These are phyloP conservation scores for Drosophila punjabiensis DNA, from an alignment of 1,140 invertebrate genomes.

Conservation along the genomic window DNA sequence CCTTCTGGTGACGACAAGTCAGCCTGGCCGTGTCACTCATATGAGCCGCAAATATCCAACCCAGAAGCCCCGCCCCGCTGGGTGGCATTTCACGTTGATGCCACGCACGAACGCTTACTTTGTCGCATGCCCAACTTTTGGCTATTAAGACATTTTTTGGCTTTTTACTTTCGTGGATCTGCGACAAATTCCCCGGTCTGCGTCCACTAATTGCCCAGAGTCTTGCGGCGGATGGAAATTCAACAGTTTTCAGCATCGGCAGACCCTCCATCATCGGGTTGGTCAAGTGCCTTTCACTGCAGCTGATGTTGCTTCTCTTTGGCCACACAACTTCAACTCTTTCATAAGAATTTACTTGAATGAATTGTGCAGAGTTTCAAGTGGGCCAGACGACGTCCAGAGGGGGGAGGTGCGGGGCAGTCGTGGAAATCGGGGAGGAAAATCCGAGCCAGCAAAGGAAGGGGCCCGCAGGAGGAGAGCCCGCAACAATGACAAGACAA, in stretches of 20 bases:
- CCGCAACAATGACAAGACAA: constrained; percentile 73
- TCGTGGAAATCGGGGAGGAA: not conserved
- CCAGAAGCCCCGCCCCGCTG: constrained; percentile 12
- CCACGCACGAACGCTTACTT: constrained; percentile 82
- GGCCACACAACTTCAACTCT: constrained; percentile 69
- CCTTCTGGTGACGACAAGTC: constrained; percentile 61
- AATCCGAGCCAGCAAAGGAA: not conserved
- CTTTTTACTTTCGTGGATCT: constrained; percentile 70
- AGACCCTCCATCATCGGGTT: constrained; percentile 69
- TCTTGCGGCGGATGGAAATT: constrained; percentile 47
- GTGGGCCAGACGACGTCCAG: constrained; percentile 34
- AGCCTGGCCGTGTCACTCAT: constrained; percentile 77
- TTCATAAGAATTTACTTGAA: constrained; percentile 77
- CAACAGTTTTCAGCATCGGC: constrained; percentile 46
- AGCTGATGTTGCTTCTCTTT: constrained; percentile 52
- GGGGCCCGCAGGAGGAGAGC: not conserved
- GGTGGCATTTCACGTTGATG: constrained; percentile 50
- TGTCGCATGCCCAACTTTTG: constrained; percentile 82
- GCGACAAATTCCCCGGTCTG: constrained; percentile 68
- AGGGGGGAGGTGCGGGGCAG: not conserved
- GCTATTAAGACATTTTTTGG: constrained; percentile 83
- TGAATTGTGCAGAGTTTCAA: constrained; percentile 71
- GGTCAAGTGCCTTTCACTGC: constrained; percentile 63
- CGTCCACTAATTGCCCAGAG: constrained; percentile 52
- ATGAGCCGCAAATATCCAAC: constrained; percentile 79